These are phyloP conservation scores for Hirtodrosophila histrioides DNA, from an alignment of 2,888 invertebrate genomes.

Conservation along the genomic window DNA sequence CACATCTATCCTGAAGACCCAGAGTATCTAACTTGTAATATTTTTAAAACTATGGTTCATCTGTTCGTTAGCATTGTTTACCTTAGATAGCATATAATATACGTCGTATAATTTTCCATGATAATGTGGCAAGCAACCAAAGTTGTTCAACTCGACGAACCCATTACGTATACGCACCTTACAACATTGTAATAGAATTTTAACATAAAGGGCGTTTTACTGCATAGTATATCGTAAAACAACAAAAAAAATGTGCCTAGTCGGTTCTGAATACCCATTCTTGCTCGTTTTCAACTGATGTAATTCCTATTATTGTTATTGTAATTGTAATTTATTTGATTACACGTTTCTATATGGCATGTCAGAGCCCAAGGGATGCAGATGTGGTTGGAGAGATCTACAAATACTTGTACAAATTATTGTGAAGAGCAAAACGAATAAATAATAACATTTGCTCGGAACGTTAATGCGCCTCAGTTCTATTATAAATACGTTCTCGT, in stretches of 20 bases:
- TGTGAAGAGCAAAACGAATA: slow-evolving; percentile 18
- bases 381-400: slow-evolving; percentile 15
- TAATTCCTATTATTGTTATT: slow-evolving; percentile 48
- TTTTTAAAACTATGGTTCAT: background rate
- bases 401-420: slow-evolving; percentile 33
- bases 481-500: too few species aligned
- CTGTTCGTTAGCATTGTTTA: slow-evolving; percentile 16
- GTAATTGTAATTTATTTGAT: slow-evolving; percentile 53
- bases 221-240: too few species aligned
- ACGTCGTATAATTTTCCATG: slow-evolving; percentile 22
- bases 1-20: background rate
- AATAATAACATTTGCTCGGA: slow-evolving; percentile 42
- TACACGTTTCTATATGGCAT: slow-evolving; percentile 35
- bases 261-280: too few species aligned
- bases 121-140: background rate
- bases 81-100: slow-evolving; percentile 26
- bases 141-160: slow-evolving; percentile 15
- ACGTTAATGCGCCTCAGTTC: background rate
- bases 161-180: slow-evolving; percentile 46
- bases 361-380: background rate
- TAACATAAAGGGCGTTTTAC: too few species aligned
- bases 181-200: too few species aligned
- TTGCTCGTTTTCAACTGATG: slow-evolving; percentile 38
- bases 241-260: too few species aligned
- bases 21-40: background rate